Percentiles rank a stretch among this genome's conserved stretches.
phyloP scores from a whole-genome alignment of 2,797 vertebrate genomes.

The Mus minutoides region DNA sequence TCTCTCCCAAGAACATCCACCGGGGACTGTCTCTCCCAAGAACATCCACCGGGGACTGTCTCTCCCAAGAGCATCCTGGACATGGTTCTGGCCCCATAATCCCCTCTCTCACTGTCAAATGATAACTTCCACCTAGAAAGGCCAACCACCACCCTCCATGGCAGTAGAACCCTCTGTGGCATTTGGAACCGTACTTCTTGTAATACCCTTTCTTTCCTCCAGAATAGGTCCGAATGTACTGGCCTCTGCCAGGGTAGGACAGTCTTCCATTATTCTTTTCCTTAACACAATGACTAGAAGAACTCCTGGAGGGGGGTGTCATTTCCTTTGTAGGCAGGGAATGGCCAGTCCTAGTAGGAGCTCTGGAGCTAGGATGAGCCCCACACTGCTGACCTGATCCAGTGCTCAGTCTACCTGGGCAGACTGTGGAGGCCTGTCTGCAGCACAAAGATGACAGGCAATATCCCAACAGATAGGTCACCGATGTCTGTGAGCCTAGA shows the following conservation, averaged over 20 bases:
- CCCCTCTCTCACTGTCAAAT: not conserved
- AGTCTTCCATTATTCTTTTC: not conserved
- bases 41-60: not conserved
- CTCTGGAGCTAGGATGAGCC: not conserved
- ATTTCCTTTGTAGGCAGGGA: not conserved
- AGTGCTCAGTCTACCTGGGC: not conserved
- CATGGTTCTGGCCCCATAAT: not conserved
- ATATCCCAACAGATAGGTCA: not conserved
- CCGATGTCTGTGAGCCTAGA: not conserved
- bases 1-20: not conserved
- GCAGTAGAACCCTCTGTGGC: not conserved
- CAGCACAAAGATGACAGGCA: not conserved
- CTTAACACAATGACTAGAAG: not conserved
- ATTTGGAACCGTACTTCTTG: not conserved
- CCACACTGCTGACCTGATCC: not conserved
- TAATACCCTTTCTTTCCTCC: not conserved
- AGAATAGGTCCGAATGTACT: not conserved
- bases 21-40: conserved; percentile 5
- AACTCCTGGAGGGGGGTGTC: not conserved
- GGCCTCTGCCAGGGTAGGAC: not conserved
- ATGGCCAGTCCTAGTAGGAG: not conserved
- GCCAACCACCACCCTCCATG: not conserved
- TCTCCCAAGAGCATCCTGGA: not conserved
- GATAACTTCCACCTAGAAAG: not conserved
- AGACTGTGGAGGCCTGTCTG: not conserved